phyloP scores from a whole-genome alignment of 2,797 vertebrate species.

The Enteromius radiatus region DNA sequence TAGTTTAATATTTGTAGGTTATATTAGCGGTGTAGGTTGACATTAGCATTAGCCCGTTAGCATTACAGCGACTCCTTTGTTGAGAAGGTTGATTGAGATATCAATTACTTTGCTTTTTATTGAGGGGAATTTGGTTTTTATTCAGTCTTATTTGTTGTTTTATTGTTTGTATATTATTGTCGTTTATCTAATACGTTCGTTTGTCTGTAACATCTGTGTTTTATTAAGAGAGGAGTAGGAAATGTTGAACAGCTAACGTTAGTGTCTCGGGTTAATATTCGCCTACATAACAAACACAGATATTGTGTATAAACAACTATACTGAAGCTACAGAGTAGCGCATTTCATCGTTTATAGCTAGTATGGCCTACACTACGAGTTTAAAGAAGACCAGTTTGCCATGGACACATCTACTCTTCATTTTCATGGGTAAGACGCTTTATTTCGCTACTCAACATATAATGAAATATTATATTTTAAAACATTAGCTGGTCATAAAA shows the following conservation, averaged over 20 bases:
- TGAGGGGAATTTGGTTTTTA: neutral
- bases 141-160: neutral
- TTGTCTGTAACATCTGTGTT: neutral
- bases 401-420: slow-evolving; percentile 53
- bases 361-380: slow-evolving; percentile 56
- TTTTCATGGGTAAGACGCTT: slow-evolving; percentile 57
- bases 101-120: neutral
- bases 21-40: slow-evolving; percentile 32
- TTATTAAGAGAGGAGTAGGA: neutral
- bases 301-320: slow-evolving; percentile 5
- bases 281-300: neutral
- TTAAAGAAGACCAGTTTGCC: slow-evolving; percentile 28
- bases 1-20: slow-evolving; percentile 2
- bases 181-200: neutral
- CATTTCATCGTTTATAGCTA: slow-evolving; percentile 32
- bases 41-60: slow-evolving; percentile 37
- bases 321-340: slow-evolving; percentile 23
- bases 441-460: neutral
- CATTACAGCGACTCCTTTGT: slow-evolving; percentile 34
- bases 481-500: neutral
- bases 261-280: neutral
- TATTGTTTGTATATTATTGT: neutral
- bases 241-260: slow-evolving; percentile 4
- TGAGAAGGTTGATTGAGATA: neutral
- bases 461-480: too few relatives aligned